These are phyloP conservation scores for Thripadectes ignobilis DNA, from an alignment of 2,797 vertebrate species.

Conservation along the genomic window DNA sequence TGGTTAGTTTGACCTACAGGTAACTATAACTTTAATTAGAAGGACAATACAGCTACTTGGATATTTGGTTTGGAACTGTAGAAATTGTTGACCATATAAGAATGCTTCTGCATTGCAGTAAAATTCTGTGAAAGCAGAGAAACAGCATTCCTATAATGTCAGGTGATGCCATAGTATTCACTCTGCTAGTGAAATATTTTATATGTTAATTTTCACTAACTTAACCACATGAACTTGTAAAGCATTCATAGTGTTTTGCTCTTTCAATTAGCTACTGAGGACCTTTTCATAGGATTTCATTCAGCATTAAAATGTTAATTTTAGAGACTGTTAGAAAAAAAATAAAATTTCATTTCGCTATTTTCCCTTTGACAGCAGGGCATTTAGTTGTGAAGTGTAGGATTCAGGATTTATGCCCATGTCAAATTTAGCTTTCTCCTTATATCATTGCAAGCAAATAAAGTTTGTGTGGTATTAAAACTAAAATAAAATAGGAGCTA, in stretches of 20 bases:
- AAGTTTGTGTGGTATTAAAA: neutral
- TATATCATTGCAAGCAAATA: neutral
- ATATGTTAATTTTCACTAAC: neutral
- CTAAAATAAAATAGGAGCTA: neutral
- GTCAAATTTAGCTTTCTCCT: neutral
- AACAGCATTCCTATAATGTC: neutral
- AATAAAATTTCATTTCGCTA: neutral
- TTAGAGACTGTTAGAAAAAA: neutral
- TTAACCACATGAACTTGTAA: neutral
- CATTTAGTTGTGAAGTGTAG: neutral
- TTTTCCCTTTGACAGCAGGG: neutral
- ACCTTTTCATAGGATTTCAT: neutral
- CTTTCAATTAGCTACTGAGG: neutral
- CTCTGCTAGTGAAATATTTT: neutral
- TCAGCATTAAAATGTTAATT: neutral
- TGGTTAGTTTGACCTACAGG: constrained; percentile 93
- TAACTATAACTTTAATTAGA: constrained; percentile 64
- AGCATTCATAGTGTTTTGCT: neutral
- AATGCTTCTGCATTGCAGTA: neutral
- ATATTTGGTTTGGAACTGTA: neutral
- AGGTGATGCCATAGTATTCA: neutral
- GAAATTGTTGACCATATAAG: neutral
- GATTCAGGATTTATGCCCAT: neutral
- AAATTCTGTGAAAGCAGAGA: neutral
- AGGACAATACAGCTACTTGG: neutral